These are phyloP conservation scores for Drosophila leontia DNA, from an alignment of 1,140 invertebrate species.

Conservation along the genomic window DNA sequence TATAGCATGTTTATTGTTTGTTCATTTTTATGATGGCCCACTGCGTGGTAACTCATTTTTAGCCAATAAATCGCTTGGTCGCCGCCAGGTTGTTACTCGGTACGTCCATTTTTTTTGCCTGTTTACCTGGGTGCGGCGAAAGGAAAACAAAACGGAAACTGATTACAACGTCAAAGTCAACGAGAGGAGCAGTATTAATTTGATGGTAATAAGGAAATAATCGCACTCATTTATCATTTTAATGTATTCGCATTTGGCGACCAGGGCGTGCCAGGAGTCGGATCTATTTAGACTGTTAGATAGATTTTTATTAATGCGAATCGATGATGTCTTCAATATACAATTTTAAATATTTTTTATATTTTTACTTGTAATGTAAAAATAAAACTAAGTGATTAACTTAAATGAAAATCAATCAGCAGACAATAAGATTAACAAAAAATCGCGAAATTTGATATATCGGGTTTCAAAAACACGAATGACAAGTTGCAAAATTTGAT, in stretches of 20 bases:
- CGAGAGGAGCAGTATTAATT: conserved; percentile 65
- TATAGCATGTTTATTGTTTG: conserved; percentile 3
- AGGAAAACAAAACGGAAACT: conserved; percentile 41
- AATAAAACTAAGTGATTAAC: background rate
- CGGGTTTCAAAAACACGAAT: background rate
- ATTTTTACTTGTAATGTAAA: conserved; percentile 7
- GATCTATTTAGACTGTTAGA: conserved; percentile 12
- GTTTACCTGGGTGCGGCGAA: conserved; percentile 51
- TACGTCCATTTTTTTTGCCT: conserved; percentile 3
- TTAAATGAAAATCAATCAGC: too few species aligned
- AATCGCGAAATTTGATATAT: conserved; percentile 10
- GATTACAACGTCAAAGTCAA: conserved; percentile 49
- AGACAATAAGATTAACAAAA: too few species aligned
- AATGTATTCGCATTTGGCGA: conserved; percentile 46
- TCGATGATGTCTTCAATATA: conserved; percentile 14
- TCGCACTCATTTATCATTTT: conserved; percentile 80
- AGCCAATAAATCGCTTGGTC: conserved; percentile 70
- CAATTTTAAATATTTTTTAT: background rate
- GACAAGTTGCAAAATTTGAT: conserved; percentile 59
- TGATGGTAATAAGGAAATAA: conserved; percentile 74
- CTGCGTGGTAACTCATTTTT: conserved; percentile 69
- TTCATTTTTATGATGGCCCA: conserved; percentile 47
- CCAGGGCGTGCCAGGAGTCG: conserved; percentile 19
- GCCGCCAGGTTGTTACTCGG: conserved; percentile 13
- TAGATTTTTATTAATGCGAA: conserved; percentile 28